These are phyloP conservation scores for Mesorhabditis sp. DNA, from an alignment of 2,888 invertebrate species.

Conservation along the genomic window DNA sequence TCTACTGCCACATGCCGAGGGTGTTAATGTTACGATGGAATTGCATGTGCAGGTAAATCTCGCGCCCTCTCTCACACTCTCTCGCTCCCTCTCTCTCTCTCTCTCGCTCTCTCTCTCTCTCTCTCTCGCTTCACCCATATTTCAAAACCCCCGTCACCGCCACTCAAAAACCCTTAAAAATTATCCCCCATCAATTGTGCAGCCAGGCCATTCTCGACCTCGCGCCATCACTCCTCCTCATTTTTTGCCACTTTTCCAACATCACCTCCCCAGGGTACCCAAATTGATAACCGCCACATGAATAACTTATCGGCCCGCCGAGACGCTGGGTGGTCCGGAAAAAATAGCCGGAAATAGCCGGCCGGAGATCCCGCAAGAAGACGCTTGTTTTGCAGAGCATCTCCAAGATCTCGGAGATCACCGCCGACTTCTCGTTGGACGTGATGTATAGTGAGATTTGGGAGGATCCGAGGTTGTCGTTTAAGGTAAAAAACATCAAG, in stretches of 20 bases:
- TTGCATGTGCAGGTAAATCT: conserved; percentile 54
- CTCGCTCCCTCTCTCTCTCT: not conserved
- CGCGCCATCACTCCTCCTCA: too few relatives aligned
- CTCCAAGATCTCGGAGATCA: conserved; percentile 56
- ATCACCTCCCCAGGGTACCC: too few relatives aligned
- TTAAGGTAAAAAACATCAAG: conserved; percentile 29
- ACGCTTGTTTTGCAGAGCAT: conserved; percentile 43
- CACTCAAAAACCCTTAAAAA: too few relatives aligned
- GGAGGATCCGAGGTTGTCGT: conserved; percentile 54
- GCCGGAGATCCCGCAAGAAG: not conserved
- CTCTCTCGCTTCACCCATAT: too few relatives aligned
- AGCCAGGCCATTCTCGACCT: too few relatives aligned
- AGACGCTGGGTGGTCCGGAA: too few relatives aligned
- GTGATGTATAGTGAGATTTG: conserved; percentile 58
- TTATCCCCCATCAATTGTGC: too few relatives aligned
- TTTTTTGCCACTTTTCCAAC: too few relatives aligned
- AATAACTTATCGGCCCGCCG: too few relatives aligned
- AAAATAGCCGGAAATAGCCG: too few relatives aligned
- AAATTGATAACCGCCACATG: too few relatives aligned
- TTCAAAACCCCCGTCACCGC: too few relatives aligned
- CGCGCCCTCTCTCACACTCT: not conserved
- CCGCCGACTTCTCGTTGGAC: conserved; percentile 56
- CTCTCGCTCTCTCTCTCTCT: not conserved
- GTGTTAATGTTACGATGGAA: conserved; percentile 58
- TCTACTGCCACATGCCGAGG: conserved; percentile 54